Evolutionary conservation across 2,113 vertebrate genomes (phyloP), one percentile per base, ranked within the genome.

Genomic region (Dasyurus viverrinus): DNA sequence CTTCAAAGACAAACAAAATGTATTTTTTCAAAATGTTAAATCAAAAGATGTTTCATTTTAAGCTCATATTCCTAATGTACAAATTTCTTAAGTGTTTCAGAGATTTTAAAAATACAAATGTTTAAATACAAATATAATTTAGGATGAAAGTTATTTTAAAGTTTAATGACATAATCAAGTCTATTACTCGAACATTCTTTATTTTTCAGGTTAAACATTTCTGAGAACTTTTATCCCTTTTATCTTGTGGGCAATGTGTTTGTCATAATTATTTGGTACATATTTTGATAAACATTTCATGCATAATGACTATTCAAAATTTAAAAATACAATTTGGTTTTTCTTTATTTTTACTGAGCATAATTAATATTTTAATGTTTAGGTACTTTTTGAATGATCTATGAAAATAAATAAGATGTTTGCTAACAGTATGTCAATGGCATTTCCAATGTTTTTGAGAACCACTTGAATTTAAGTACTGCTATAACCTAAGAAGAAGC

Each of bases 181-280:
- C 94, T 96, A 91, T 97, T 98, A 98, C 92, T 36, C 30, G 48
- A 94, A 97, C 96, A 95, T 95, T 95, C 89, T 96, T 96, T 97
- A 97, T 97, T 98, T 98, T 98, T 97, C 93, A 96, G 92, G 97
- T 98, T 98, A 98, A 92, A 98, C 95, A 98, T 98, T 97, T 94
- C 98, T 97, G 97, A 93, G 94, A 57, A 93, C 90, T 97, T 97
- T 97, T 60, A 98, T 96, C 84, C 52, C 93, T 98, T 98, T 98
- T 92, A 97, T 97, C 96, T 98, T 98, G 98, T 98, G 96, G 96
- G 98, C 93, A 98, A 96, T 97, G 94, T 94, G 95, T 97, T 97
- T 95, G 55, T 96, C 94, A 91, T 98, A 97, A 97, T 97, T 98
- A 98, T 98, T 98, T 98, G 95, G 97, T 95, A 97, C 57, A 96